Conservation (phyloP, 2,797 vertebrate genomes). For the Acanthornis magna region DNA sequence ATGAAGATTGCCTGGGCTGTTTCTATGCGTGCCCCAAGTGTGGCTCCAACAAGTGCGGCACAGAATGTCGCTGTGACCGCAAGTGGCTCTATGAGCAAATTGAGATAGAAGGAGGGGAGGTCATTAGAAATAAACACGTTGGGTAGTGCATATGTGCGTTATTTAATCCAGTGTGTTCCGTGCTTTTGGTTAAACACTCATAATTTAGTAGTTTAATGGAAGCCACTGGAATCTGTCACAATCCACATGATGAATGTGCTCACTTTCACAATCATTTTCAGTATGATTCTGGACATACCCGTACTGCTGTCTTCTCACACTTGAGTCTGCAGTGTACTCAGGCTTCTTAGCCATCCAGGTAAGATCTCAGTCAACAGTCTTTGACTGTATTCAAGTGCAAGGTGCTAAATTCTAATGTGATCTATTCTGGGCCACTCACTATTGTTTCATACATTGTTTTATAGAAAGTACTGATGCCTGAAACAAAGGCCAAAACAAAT, state of each 20-base stretch:
- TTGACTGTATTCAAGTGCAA: neutral
- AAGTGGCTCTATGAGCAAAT: constrained; percentile 99
- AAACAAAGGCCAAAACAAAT: no score
- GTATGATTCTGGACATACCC: neutral
- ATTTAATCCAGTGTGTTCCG: neutral
- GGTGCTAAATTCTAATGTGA: neutral
- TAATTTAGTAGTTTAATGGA: neutral
- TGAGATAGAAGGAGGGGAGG: constrained; percentile 95
- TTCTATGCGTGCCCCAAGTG: constrained; percentile 95
- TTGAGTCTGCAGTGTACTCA: neutral
- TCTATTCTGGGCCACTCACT: neutral
- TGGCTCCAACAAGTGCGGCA: constrained; percentile 89
- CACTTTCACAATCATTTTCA: neutral
- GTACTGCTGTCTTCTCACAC: neutral
- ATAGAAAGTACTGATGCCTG: neutral
- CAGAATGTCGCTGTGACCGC: constrained; percentile 93
- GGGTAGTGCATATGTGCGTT: constrained; percentile 48
- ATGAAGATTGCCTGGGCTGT: constrained; percentile 93
- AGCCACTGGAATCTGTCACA: neutral
- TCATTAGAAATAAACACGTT: constrained; percentile 90
- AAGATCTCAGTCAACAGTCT: neutral
- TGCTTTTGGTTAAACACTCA: neutral
- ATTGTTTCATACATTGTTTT: neutral
- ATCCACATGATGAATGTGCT: neutral
- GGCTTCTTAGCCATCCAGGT: neutral